These are phyloP conservation scores for Lucilia cuprina DNA, from an alignment of 1,140 invertebrate species.

Conservation along the genomic window DNA sequence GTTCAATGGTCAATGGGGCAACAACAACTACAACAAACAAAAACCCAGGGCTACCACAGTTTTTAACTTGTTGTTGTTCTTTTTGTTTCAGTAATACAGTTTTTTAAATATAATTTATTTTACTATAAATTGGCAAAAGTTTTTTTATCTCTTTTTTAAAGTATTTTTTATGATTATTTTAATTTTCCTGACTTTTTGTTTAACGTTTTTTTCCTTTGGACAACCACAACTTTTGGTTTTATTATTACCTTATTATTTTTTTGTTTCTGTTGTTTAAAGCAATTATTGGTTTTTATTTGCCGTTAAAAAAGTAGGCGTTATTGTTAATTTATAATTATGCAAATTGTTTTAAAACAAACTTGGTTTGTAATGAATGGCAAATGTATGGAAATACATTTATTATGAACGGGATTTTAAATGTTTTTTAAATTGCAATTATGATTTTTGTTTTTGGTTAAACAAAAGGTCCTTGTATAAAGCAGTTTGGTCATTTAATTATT, in stretches of 20 bases:
- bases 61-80: neutral
- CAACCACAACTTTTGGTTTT: neutral
- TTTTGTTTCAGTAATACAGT: too few relatives aligned
- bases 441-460: too few relatives aligned
- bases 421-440: too few relatives aligned
- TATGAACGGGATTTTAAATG: neutral
- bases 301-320: neutral
- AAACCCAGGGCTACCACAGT: neutral
- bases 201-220: neutral
- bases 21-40: neutral
- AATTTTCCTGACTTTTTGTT: neutral
- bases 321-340: conserved; percentile 18
- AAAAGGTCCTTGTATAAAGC: too few relatives aligned
- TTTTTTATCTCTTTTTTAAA: neutral
- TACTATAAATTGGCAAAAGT: neutral
- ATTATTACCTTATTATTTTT: neutral
- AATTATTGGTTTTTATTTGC: neutral
- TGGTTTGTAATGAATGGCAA: neutral
- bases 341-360: conserved; percentile 8
- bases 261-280: neutral
- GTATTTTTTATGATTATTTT: neutral
- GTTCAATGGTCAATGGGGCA: neutral
- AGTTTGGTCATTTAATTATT: too few relatives aligned
- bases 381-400: neutral
- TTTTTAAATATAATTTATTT: neutral